Conservation (phyloP, 2,113 vertebrate genomes). For the Alectura lathami region DNA sequence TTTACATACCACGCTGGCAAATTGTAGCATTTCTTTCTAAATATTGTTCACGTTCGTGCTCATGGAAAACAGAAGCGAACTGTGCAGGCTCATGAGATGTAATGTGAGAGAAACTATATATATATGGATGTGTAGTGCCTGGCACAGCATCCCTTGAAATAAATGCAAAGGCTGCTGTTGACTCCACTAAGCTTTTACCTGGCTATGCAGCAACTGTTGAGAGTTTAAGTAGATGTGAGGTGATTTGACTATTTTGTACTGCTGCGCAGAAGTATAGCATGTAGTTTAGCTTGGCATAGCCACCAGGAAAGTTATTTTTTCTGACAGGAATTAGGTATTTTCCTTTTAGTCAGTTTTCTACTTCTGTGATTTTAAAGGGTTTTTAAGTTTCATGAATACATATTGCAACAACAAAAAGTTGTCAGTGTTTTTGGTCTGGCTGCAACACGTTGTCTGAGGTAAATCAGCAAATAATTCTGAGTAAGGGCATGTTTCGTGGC, state of each 20-base stretch:
- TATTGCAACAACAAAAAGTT: background rate
- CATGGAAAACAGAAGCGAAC: background rate
- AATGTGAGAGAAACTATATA: background rate
- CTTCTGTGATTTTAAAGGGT: background rate
- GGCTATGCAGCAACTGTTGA: background rate
- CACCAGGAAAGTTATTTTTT: background rate
- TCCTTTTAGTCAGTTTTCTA: background rate
- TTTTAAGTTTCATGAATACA: background rate
- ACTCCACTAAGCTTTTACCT: background rate
- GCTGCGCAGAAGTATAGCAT: background rate
- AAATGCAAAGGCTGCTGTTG: background rate
- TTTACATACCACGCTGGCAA: background rate
- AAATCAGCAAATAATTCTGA: background rate
- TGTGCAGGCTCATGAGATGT: background rate
- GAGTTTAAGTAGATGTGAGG: background rate
- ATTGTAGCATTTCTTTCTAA: background rate
- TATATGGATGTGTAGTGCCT: background rate
- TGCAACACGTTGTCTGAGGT: background rate
- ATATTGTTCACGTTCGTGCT: background rate
- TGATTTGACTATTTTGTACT: background rate
- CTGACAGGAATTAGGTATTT: background rate
- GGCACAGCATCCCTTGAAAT: background rate
- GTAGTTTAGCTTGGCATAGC: background rate
- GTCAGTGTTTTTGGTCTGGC: background rate
- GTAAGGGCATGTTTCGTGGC: rapidly evolving